Percentiles rank a stretch among this genome's conserved stretches.
Conservation (phyloP, 2,888 invertebrate species). For the Drosophila quinaria region DNA sequence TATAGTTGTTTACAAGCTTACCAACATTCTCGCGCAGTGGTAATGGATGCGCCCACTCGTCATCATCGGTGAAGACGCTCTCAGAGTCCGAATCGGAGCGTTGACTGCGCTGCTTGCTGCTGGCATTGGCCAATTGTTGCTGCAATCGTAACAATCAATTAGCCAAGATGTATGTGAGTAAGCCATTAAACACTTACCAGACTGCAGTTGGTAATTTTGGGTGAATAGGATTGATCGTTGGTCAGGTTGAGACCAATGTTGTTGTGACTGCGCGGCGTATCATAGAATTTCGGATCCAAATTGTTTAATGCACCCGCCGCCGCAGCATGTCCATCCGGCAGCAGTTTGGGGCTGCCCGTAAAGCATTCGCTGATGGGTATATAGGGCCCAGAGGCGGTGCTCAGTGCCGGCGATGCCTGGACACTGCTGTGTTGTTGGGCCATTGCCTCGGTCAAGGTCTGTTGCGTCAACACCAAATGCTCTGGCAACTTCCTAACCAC, state of each 20-base stretch:
- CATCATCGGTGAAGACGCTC: conserved; percentile 90
- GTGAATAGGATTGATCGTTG: conserved; percentile 86
- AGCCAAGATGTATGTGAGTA: background rate
- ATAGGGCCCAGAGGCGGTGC: conserved; percentile 92
- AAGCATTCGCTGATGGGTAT: conserved; percentile 97
- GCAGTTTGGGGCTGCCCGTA: conserved; percentile 89
- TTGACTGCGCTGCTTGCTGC: conserved; percentile 71
- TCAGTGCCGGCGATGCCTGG: conserved; percentile 89
- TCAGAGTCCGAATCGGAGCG: conserved; percentile 89
- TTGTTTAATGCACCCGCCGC: conserved; percentile 83
- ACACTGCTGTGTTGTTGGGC: conserved; percentile 76
- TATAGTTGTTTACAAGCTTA: conserved; percentile 65
- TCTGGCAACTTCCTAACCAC: conserved; percentile 85
- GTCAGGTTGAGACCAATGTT: conserved; percentile 86
- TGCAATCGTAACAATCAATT: conserved; percentile 12
- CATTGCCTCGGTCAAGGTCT: conserved; percentile 75
- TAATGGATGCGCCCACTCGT: conserved; percentile 88
- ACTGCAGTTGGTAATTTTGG: conserved; percentile 85
- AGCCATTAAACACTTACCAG: conserved; percentile 63
- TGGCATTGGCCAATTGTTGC: conserved; percentile 66
- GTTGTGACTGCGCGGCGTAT: conserved; percentile 85
- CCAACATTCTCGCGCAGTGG: conserved; percentile 85
- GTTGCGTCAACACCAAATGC: conserved; percentile 84
- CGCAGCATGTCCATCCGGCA: conserved; percentile 46
- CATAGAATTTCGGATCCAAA: conserved; percentile 87